Percentiles rank a stretch among this genome's conserved stretches.
These are phyloP conservation scores for Drosophila murphyi DNA, from an alignment of 1,140 invertebrate species.

Conservation along the genomic window DNA sequence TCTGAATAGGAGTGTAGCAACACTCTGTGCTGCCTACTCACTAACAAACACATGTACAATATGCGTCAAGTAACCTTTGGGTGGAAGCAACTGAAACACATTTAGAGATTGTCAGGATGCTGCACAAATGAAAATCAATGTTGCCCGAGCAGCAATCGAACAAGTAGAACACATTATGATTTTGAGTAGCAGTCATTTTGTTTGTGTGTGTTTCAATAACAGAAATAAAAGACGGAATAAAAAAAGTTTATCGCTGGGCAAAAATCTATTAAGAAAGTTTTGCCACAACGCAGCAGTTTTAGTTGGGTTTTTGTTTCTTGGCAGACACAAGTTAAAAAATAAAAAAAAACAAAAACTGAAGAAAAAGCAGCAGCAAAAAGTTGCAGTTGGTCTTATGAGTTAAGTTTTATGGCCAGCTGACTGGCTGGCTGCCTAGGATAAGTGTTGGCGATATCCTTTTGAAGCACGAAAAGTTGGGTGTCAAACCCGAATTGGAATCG, in stretches of 20 bases:
- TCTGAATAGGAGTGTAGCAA: background rate
- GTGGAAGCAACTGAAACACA: slow-evolving; percentile 41
- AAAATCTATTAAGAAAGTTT: slow-evolving; percentile 83
- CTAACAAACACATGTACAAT: background rate
- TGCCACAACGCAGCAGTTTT: slow-evolving; percentile 75
- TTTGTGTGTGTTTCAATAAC: slow-evolving; percentile 1
- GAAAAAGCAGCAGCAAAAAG: slow-evolving; percentile 39
- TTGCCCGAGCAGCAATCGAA: slow-evolving; percentile 11
- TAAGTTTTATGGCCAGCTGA: slow-evolving; percentile 18
- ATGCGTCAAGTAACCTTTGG: slow-evolving; percentile 30
- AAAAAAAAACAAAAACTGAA: background rate
- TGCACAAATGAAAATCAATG: slow-evolving; percentile 79
- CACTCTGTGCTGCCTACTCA: background rate
- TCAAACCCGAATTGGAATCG: background rate
- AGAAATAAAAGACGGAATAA: slow-evolving; percentile 9
- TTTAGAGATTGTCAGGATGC: slow-evolving; percentile 63
- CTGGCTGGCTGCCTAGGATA: slow-evolving; percentile 42
- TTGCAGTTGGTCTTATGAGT: slow-evolving; percentile 74
- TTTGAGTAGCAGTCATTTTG: slow-evolving; percentile 34
- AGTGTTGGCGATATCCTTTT: slow-evolving; percentile 58
- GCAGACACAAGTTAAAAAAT: slow-evolving; percentile 52
- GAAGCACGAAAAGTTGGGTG: slow-evolving; percentile 22
- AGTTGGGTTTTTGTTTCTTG: slow-evolving; percentile 65
- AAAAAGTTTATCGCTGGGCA: slow-evolving; percentile 75
- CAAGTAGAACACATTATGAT: slow-evolving; percentile 52